Evolutionary conservation across 2,888 invertebrate species (phyloP).

Genomic region (Hoplodrina blanda): DNA sequence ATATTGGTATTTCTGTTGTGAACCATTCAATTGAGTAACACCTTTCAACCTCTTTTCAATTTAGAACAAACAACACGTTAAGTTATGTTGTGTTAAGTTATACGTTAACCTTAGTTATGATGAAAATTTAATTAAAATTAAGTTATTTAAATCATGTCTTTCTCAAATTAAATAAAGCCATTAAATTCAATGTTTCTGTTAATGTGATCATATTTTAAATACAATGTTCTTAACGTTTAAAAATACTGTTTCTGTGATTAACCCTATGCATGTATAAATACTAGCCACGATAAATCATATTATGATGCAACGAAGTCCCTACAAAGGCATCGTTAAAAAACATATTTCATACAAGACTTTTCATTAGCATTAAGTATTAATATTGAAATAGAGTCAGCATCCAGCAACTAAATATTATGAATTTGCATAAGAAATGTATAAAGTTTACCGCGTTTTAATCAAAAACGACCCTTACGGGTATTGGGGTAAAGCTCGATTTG

Average conservation of each 20-base stretch:
- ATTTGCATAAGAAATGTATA: conserved; percentile 79
- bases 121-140: not conserved
- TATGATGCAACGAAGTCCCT: conserved; percentile 17
- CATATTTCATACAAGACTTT: conserved; percentile 63
- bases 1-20: conserved; percentile 9
- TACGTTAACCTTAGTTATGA: not conserved
- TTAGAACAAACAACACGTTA: not conserved
- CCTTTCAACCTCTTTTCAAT: no score
- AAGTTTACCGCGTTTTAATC: conserved; percentile 19
- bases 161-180: conserved; percentile 6
- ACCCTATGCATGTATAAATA: conserved; percentile 15
- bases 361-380: conserved; percentile 82
- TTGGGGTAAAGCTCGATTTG: conserved; percentile 66
- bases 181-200: conserved; percentile 23
- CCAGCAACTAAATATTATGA: conserved; percentile 76
- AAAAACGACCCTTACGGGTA: conserved; percentile 54
- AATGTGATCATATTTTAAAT: conserved; percentile 14
- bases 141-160: not conserved
- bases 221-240: not conserved
- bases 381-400: conserved; percentile 81
- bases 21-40: conserved; percentile 11
- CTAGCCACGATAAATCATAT: conserved; percentile 34
- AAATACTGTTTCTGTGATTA: conserved; percentile 15
- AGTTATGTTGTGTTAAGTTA: not conserved
- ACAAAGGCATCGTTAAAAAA: conserved; percentile 53